These are phyloP conservation scores for Acleris sparsana DNA, from an alignment of 2,888 invertebrate species.

Conservation along the genomic window DNA sequence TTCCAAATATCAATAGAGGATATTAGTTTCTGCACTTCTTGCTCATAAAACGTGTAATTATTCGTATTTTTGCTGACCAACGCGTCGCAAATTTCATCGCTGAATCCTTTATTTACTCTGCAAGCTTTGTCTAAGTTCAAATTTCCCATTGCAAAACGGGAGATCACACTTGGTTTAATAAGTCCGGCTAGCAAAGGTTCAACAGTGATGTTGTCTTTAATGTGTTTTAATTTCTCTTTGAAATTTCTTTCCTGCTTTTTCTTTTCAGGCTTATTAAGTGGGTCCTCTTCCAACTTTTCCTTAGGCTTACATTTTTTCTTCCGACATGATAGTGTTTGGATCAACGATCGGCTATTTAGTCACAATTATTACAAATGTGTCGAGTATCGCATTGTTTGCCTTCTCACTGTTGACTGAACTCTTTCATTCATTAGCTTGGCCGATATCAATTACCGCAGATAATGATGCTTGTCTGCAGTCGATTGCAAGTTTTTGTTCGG, in stretches of 20 bases:
- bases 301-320: conserved; percentile 55
- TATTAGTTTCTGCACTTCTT: conserved; percentile 84
- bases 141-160: conserved; percentile 87
- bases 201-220: conserved; percentile 86
- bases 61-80: conserved; percentile 62
- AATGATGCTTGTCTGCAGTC: conserved; percentile 53
- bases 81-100: conserved; percentile 69
- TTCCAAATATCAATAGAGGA: conserved; percentile 83
- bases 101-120: conserved; percentile 65
- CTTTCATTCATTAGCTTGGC: conserved; percentile 59
- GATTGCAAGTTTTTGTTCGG: conserved; percentile 47
- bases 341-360: conserved; percentile 16
- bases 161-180: conserved; percentile 86
- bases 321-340: conserved; percentile 54
- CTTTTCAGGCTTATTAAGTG: conserved; percentile 57
- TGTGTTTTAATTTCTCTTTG: conserved; percentile 60
- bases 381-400: conserved; percentile 56
- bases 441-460: conserved; percentile 75
- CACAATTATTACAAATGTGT: not conserved
- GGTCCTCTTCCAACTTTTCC: conserved; percentile 66
- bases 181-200: conserved; percentile 89
- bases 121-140: conserved; percentile 78
- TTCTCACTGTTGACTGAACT: conserved; percentile 56
- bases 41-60: conserved; percentile 86
- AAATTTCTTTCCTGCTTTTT: conserved; percentile 56